Percentiles rank a stretch among this genome's conserved stretches.
Evolutionary conservation across 2,113 vertebrate genomes (phyloP).

Genomic region (Indri indri): DNA sequence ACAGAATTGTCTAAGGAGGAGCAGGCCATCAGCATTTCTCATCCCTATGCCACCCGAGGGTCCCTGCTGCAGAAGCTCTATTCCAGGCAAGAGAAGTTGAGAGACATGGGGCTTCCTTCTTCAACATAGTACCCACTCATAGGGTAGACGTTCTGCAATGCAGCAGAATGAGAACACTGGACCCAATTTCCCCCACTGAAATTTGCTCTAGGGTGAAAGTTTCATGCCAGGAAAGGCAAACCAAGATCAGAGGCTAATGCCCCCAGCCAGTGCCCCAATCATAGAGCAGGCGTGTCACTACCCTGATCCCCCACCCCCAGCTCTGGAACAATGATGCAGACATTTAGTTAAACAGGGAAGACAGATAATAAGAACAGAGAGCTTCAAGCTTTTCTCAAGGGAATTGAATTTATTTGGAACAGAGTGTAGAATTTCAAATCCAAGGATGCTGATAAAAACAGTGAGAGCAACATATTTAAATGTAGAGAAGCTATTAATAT

Average conservation of each 20-base stretch:
- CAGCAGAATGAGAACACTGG: background rate
- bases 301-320: background rate
- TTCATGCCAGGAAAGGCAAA: background rate
- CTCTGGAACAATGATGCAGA: background rate
- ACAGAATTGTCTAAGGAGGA: background rate
- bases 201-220: background rate
- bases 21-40: background rate
- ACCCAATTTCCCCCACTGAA: background rate
- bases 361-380: background rate
- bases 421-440: background rate
- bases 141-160: background rate
- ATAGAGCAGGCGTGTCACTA: background rate
- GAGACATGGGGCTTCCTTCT: background rate
- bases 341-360: background rate
- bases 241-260: background rate
- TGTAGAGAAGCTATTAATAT: background rate
- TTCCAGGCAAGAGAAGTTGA: background rate
- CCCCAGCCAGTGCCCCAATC: background rate
- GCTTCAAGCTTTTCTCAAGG: background rate
- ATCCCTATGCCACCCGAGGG: rapidly evolving
- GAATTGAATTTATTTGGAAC: background rate
- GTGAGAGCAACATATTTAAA: background rate
- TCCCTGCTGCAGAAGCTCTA: background rate
- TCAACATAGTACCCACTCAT: background rate
- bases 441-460: background rate